Evolutionary conservation across 2,888 invertebrate genomes (phyloP).

Genomic region (Parasteatoda lunata): DNA sequence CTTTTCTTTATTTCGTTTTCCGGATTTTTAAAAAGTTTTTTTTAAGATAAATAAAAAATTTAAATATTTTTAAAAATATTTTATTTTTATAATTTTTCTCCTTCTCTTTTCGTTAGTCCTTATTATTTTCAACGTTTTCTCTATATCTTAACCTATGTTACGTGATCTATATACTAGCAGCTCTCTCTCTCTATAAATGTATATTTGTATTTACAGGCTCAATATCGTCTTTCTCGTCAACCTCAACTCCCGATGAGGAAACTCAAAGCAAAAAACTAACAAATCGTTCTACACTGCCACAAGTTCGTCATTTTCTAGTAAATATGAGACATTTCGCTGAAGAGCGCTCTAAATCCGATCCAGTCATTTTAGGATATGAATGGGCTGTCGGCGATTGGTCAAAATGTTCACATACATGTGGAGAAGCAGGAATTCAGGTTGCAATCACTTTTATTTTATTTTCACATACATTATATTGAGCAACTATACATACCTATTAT

Average conservation of each 20-base stretch:
- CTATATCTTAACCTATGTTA: no score
- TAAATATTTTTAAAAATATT: no score
- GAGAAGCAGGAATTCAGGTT: conserved; percentile 82
- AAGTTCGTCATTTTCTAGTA: conserved; percentile 60
- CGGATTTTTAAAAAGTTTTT: no score
- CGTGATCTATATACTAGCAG: no score
- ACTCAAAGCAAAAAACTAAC: conserved; percentile 30
- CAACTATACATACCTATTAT: no score
- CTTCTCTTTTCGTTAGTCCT: no score
- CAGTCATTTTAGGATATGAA: conserved; percentile 80
- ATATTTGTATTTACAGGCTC: conserved; percentile 20
- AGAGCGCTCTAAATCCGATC: conserved; percentile 75
- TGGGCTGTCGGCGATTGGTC: conserved; percentile 92
- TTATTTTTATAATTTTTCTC: no score
- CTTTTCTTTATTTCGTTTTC: no score
- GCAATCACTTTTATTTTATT: neutral
- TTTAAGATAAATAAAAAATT: no score
- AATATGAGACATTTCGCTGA: conserved; percentile 71
- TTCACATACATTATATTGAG: no score
- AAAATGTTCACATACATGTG: conserved; percentile 87
- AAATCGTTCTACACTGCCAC: conserved; percentile 46
- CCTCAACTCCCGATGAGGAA: conserved; percentile 7
- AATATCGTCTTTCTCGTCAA: conserved; percentile 6
- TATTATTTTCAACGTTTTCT: no score
- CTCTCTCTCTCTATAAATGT: no score